Conservation (phyloP, 2,113 vertebrate species). For the Falco punctatus region DNA sequence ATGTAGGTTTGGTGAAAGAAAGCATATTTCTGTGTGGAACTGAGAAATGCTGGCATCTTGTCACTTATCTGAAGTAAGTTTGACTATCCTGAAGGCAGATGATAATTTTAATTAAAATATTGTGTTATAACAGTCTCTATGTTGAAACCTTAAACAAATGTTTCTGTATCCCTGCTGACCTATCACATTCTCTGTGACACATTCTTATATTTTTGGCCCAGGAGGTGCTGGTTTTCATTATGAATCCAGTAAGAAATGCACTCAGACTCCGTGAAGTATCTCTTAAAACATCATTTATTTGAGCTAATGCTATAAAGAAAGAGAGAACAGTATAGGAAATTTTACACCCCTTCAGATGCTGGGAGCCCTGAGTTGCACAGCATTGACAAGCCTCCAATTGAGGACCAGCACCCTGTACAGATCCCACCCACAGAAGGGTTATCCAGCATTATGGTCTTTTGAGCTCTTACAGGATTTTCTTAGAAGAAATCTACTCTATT, state of each 20-base stretch:
- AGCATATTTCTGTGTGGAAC: neutral
- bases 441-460: neutral
- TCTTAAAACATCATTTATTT: neutral
- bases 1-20: neutral
- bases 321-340: neutral
- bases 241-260: neutral
- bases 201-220: neutral
- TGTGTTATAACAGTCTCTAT: neutral
- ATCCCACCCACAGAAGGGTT: neutral
- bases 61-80: neutral
- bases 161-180: neutral
- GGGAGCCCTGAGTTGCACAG: neutral
- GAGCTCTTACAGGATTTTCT: neutral
- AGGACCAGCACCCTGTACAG: neutral
- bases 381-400: fast-evolving
- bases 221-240: neutral
- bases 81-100: neutral
- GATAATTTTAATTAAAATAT: neutral
- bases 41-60: neutral
- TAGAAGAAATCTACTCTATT: neutral
- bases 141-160: neutral
- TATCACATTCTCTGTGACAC: neutral
- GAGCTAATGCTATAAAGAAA: neutral
- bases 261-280: neutral
- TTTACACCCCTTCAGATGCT: neutral